Base-by-base conservation (phyloP, 1,140 invertebrate species). In the Ditylenchus dipsaci region DNA sequence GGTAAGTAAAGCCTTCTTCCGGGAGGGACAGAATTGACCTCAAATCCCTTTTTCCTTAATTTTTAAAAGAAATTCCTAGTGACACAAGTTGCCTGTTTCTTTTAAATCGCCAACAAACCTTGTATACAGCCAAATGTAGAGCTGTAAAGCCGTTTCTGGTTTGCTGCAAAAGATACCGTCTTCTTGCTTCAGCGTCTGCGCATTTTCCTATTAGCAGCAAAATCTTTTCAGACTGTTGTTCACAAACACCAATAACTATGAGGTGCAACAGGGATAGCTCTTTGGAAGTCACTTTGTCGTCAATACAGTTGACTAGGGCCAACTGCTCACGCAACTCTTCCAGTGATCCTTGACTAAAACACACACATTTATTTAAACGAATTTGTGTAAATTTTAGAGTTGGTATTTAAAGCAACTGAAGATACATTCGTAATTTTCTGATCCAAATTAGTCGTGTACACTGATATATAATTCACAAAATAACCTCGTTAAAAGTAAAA, bases 81-180 rank as follows among this genome's bases (percentile, higher is more conserved):
- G n/a, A n/a, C n/a, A n/a, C n/a, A n/a, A n/a, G n/a, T n/a, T n/a
- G n/a, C n/a, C n/a, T n/a, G n/a, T n/a, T n/a, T n/a, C n/a, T n/a
- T n/a, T n/a, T n/a, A n/a, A n/a, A n/a, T n/a, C n/a, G n/a, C n/a
- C n/a, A n/a, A n/a, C n/a, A n/a, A 56, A 85, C 85, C 80, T 85
- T 85, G 71, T 85, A 85, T 63, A 83, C 81, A 26, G 85, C 83
- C 21, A 86, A 69, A 70, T 86, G 85, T 23, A 86, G 74, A 26
- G 84, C 77, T 38, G 84, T 81, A 67, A 85, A 86, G 62, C 84
- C 84, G 68, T 85, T 85, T 67, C 82, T 83, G 64, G 80, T 81
- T 17, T 62, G 42, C 26, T 71, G 61, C 11, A 78, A 60, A 11
- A 78, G 53, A 15, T 71, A 63, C 8, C 73, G 23, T 65, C 81